phyloP scores from a whole-genome alignment of 23 tunicate species.

The Styela clava region DNA sequence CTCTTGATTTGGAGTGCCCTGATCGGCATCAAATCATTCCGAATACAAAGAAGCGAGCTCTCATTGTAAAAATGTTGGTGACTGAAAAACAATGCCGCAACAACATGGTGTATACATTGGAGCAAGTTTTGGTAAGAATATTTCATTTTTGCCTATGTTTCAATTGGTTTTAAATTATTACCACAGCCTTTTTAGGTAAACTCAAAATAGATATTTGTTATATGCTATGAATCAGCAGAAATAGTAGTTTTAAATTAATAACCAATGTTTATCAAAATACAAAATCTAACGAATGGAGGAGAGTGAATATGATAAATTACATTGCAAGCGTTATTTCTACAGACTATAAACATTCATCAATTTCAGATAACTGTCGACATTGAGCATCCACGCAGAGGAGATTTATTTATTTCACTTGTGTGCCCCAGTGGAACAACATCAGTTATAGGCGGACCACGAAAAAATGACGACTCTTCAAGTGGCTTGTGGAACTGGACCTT shows the following conservation, averaged over 20 bases:
- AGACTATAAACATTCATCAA: neutral
- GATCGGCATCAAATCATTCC: conserved; percentile 41
- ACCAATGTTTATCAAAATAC: no score
- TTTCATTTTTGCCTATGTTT: no score
- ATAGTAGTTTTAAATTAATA: no score
- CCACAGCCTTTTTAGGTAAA: no score
- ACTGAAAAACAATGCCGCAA: conserved; percentile 33
- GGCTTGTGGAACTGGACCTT: conserved; percentile 84
- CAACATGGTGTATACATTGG: conserved; percentile 53
- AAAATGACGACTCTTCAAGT: conserved; percentile 59
- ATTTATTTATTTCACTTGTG: conserved; percentile 44
- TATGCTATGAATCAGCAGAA: no score
- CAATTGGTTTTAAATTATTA: no score
- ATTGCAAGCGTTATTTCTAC: no score
- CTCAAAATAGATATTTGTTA: no score
- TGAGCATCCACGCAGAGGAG: conserved; percentile 69
- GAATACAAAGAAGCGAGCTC: conserved; percentile 25
- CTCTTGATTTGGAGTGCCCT: conserved; percentile 42
- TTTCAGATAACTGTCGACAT: conserved; percentile 52
- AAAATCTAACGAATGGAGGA: no score
- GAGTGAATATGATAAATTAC: no score
- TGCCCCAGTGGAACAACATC: conserved; percentile 94
- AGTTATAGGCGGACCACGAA: conserved; percentile 44
- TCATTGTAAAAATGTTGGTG: conserved; percentile 39
- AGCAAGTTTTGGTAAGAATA: conserved; percentile 40